phyloP scores from a whole-genome alignment of 2,113 vertebrate species.

The Ovibos moschatus region DNA sequence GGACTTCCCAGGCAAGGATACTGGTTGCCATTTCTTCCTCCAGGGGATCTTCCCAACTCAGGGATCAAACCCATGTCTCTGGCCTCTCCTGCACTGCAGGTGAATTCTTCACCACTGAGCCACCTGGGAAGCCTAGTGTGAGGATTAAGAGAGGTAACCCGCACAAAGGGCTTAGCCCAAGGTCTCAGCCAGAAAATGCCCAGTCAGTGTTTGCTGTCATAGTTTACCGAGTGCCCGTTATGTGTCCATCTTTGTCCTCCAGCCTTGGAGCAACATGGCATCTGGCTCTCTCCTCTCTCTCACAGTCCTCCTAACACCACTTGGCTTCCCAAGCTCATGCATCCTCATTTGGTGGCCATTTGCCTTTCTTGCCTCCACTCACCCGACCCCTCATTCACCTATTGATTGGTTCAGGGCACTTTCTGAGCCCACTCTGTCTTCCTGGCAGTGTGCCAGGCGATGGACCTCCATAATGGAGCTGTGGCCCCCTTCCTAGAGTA shows the following conservation, averaged over 20 bases:
- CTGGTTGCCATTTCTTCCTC: background rate
- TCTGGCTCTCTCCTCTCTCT: background rate
- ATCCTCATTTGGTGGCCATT: background rate
- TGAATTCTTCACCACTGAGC: background rate
- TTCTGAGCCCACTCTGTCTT: background rate
- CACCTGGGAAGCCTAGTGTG: background rate
- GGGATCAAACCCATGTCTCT: background rate
- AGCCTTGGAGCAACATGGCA: rapidly evolving
- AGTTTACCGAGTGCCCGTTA: background rate
- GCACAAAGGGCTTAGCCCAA: background rate
- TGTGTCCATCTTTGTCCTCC: rapidly evolving
- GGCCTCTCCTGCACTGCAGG: background rate
- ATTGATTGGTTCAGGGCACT: background rate
- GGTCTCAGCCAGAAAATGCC: background rate
- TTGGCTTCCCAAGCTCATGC: background rate
- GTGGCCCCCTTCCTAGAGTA: background rate
- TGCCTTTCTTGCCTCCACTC: background rate
- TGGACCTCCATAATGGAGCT: background rate
- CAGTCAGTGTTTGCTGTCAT: rapidly evolving
- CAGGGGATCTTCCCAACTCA: background rate
- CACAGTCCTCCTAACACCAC: background rate
- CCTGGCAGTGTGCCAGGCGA: too few relatives aligned
- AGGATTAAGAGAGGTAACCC: too few relatives aligned
- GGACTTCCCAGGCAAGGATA: background rate
- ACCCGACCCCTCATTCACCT: background rate